Base-by-base conservation (phyloP, 2,888 invertebrate species). In the Allophyes oxyacanthae region DNA sequence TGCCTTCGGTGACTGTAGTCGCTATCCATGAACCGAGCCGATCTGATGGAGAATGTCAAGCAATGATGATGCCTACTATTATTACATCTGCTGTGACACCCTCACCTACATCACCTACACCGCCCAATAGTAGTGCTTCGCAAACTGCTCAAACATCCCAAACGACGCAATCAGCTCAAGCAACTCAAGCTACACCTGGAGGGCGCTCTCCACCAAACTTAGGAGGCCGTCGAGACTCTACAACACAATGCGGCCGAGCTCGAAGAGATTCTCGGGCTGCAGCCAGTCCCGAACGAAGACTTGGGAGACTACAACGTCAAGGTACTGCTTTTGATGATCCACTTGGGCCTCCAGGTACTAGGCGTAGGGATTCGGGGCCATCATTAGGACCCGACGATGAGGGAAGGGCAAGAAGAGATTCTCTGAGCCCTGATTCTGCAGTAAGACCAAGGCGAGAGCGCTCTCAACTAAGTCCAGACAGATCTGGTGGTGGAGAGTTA, bases 241-340 rank as follows among this genome's bases (percentile, higher is more conserved):
- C 97, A 1, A 98, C 98, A 0, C 98, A 98, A 89, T 98, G 98
- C 78, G 96, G 96, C 5, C 86, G 92, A 50, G 96, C 95, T 48
- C 92, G 96, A 38, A 88, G 96, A 59, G 96, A 97, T 81, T 96
- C 96, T 0, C 93, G 96, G 64, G 92, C 94, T 6, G 94, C 95
- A 48, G 95, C 96, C 0, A 96, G 96, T 81, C 96, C 96, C 0
- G 96, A 96, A 72, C 90, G 96, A n/a, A 92, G 95, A 38, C 86
- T 96, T 64, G 96, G 96, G 40, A 95, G 97, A 51, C 91, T 98
- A 45, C 97, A 97, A 81, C 95, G 98, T 30, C 98, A 98, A 88
- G 97, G 97, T 13, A 98, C 98, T 6, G 97, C 98, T 33, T 98
- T 97, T 81, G 98, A 98, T 88, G 98, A 98, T 86, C 96, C 97